Evolutionary conservation across 2,888 invertebrate species (phyloP).

Genomic region (Apotomis betuletana): DNA sequence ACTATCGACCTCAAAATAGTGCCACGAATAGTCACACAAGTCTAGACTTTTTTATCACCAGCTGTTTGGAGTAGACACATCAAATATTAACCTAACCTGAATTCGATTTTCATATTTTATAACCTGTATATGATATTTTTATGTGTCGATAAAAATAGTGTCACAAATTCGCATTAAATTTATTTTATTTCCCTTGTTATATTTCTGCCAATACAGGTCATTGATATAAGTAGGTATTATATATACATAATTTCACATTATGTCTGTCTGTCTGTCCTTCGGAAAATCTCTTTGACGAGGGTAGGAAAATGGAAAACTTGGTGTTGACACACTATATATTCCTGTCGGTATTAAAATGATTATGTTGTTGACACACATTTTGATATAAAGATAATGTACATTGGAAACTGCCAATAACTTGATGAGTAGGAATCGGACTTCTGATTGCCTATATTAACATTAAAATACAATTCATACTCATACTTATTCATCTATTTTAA

Average conservation of each 20-base stretch:
- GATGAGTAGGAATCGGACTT: too few species aligned
- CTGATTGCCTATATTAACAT: too few species aligned
- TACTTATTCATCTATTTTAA: too few species aligned
- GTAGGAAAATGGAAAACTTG: slow-evolving; percentile 54
- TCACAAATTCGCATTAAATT: not conserved
- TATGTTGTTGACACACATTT: slow-evolving; percentile 7
- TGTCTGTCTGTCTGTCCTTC: slow-evolving; percentile 61
- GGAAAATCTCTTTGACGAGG: slow-evolving; percentile 65
- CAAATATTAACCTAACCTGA: slow-evolving; percentile 11
- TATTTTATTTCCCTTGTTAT: not conserved
- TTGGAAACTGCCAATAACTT: too few species aligned
- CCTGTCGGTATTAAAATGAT: slow-evolving; percentile 50
- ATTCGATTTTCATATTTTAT: not conserved
- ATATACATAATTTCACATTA: slow-evolving; percentile 51
- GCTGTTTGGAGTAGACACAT: not conserved
- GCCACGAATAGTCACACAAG: slow-evolving; percentile 5
- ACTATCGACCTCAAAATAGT: slow-evolving; percentile 1
- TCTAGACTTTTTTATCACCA: slow-evolving; percentile 16
- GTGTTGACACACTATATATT: slow-evolving; percentile 51
- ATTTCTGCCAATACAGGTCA: slow-evolving; percentile 1
- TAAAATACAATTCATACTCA: too few species aligned
- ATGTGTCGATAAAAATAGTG: not conserved
- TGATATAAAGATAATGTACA: not conserved
- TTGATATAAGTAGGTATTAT: slow-evolving; percentile 54
- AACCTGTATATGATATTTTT: not conserved